Conservation (phyloP, 2,888 invertebrate genomes). For the Tinea pellionella region DNA sequence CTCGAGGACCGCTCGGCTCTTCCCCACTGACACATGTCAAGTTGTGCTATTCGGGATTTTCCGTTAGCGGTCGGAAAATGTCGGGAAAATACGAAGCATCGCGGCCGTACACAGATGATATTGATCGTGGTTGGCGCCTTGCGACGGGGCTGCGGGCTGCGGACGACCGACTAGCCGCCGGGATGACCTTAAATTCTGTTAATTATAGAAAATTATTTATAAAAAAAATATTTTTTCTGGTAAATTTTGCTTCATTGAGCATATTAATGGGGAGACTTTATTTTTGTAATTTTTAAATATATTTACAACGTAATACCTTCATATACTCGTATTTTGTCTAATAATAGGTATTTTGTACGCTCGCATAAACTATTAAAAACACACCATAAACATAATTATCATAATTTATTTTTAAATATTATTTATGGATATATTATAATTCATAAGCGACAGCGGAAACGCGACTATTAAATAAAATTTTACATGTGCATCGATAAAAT, state of each 20-base stretch:
- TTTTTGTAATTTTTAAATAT: background rate
- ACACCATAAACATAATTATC: no score
- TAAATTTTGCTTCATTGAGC: background rate
- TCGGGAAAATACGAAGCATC: conserved; percentile 21
- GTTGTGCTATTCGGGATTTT: conserved; percentile 26
- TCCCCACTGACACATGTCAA: conserved; percentile 60
- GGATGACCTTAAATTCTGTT: background rate
- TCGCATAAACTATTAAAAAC: no score
- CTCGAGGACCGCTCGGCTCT: conserved; percentile 45
- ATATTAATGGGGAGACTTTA: background rate
- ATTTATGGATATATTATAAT: no score
- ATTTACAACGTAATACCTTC: no score
- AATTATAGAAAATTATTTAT: conserved; percentile 7
- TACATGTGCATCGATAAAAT: no score
- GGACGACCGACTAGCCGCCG: no score
- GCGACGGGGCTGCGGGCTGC: conserved; percentile 46
- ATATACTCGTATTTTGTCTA: no score
- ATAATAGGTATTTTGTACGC: no score
- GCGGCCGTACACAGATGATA: conserved; percentile 34
- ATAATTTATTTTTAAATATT: no score
- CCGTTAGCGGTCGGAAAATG: conserved; percentile 20
- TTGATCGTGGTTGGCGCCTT: conserved; percentile 34
- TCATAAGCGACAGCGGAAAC: no score
- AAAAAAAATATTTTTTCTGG: background rate
- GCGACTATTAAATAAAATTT: no score